phyloP scores from a whole-genome alignment of 1,140 invertebrate genomes.

The Belonocnema kinseyi region DNA sequence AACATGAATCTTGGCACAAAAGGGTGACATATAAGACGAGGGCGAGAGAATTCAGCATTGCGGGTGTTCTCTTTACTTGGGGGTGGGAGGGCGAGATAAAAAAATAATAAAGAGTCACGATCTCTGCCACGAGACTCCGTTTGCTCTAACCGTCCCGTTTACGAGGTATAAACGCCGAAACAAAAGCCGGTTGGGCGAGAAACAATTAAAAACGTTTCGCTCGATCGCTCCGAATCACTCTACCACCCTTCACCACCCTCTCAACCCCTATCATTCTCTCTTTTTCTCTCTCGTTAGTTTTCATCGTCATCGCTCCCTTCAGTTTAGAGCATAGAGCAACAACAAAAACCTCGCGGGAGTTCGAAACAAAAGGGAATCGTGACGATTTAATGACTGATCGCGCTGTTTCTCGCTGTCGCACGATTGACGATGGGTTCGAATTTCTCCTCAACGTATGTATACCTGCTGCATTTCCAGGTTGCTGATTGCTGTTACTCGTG shows the following conservation, averaged over 20 bases:
- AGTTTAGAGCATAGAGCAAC: slow-evolving; percentile 35
- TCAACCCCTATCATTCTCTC: slow-evolving; percentile 33
- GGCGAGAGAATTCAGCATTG: background rate
- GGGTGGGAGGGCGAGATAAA: slow-evolving; percentile 30
- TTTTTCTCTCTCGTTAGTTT: slow-evolving; percentile 42
- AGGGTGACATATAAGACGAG: slow-evolving; percentile 5
- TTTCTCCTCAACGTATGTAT: background rate
- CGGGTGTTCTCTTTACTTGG: background rate
- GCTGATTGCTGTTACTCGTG: slow-evolving; percentile 17
- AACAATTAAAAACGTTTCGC: slow-evolving; percentile 77
- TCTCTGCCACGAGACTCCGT: background rate
- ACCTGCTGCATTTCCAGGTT: slow-evolving; percentile 14
- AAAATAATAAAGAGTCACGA: slow-evolving; percentile 39
- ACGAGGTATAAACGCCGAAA: slow-evolving; percentile 73
- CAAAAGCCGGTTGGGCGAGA: slow-evolving; percentile 72
- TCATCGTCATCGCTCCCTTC: slow-evolving; percentile 34
- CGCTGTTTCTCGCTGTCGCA: slow-evolving; percentile 62
- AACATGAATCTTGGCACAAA: background rate
- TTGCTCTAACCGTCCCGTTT: slow-evolving; percentile 63
- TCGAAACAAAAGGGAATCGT: slow-evolving; percentile 66
- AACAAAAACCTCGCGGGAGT: slow-evolving; percentile 34
- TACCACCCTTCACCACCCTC: slow-evolving; percentile 39
- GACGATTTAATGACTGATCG: slow-evolving; percentile 71
- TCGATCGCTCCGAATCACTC: slow-evolving; percentile 64
- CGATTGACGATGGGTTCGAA: background rate